phyloP scores from a whole-genome alignment of 1,140 invertebrate genomes.

The Dendroctonus ponderosae region DNA sequence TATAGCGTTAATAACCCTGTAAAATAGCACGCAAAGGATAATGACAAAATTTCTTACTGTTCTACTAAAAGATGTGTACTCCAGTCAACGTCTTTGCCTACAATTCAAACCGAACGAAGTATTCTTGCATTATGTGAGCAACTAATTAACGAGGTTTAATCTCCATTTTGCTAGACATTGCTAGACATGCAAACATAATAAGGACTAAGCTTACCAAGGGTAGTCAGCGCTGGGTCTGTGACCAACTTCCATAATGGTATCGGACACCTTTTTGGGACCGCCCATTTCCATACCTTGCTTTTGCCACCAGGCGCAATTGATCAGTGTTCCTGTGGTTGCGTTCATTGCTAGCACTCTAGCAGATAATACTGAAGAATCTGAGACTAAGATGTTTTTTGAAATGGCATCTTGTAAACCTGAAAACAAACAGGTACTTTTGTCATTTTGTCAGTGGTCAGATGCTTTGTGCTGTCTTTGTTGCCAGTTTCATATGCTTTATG shows the following conservation, averaged over 20 bases:
- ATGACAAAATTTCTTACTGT: no score
- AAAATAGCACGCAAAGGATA: no score
- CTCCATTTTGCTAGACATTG: no score
- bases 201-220: slow-evolving; percentile 54
- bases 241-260: slow-evolving; percentile 55
- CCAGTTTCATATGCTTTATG: no score
- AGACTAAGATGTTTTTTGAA: slow-evolving; percentile 58
- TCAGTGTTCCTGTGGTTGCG: slow-evolving; percentile 58
- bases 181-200: no score
- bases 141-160: no score
- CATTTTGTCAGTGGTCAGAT: background rate
- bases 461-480: no score
- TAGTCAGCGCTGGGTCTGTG: slow-evolving; percentile 54
- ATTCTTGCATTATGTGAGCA: no score
- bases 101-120: no score
- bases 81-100: no score
- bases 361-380: slow-evolving; percentile 57
- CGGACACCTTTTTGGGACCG: slow-evolving; percentile 52
- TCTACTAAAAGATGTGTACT: no score
- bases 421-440: slow-evolving; percentile 26
- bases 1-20: no score
- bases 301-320: slow-evolving; percentile 59
- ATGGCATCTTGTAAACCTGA: slow-evolving; percentile 60
- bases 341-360: slow-evolving; percentile 62
- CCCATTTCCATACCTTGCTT: slow-evolving; percentile 53